These are phyloP conservation scores for Mormyrus proboscirostris DNA, from an alignment of 2,797 vertebrate species.

Conservation along the genomic window DNA sequence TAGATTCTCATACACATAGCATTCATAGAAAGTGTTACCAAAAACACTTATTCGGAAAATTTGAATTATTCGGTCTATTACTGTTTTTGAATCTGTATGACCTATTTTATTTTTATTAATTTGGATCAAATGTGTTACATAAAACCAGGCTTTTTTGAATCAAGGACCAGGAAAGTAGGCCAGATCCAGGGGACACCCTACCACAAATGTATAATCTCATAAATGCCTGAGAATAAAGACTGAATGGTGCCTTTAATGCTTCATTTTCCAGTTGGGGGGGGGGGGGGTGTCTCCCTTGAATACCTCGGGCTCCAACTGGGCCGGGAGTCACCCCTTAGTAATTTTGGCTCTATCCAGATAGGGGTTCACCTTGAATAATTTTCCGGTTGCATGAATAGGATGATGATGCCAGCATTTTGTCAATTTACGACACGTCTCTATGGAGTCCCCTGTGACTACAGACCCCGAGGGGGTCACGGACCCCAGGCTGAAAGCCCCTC, in stretches of 20 bases:
- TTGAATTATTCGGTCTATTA: background rate
- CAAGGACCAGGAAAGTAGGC: background rate
- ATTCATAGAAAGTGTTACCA: background rate
- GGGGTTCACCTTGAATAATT: slow-evolving; percentile 10
- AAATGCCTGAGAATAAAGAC: background rate
- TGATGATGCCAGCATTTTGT: slow-evolving; percentile 5
- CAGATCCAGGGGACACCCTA: background rate
- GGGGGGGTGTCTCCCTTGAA: background rate
- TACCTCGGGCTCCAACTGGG: background rate
- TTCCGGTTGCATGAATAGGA: slow-evolving; percentile 3
- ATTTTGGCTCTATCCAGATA: background rate
- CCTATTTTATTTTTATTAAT: background rate
- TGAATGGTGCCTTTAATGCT: background rate
- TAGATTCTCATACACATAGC: background rate
- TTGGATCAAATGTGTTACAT: background rate
- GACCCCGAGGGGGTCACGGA: background rate
- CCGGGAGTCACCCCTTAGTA: background rate
- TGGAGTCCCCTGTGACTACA: background rate
- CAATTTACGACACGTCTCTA: background rate
- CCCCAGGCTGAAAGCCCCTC: background rate
- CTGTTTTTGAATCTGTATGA: background rate
- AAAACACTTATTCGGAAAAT: background rate
- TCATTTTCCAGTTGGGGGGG: background rate
- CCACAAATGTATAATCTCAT: slow-evolving; percentile 2
- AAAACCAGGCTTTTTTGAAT: background rate